Conservation (phyloP, 2,797 vertebrate species). For the Perodicticus potto region DNA sequence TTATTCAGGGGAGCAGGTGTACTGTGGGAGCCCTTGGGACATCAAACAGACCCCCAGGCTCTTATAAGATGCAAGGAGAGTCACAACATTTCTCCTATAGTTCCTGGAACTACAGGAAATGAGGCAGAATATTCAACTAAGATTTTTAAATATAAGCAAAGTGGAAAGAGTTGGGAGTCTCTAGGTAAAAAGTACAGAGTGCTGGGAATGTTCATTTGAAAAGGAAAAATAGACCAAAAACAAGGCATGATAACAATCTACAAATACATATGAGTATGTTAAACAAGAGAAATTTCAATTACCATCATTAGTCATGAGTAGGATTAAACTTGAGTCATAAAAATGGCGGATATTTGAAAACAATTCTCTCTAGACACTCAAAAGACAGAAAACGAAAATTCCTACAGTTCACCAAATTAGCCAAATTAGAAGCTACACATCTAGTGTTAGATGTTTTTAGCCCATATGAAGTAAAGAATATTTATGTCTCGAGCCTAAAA, state of each 20-base stretch:
- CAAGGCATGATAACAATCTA: slow-evolving; percentile 4
- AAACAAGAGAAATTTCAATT: slow-evolving; percentile 17
- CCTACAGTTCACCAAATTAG: neutral
- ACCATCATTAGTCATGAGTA: neutral
- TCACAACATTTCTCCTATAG: neutral
- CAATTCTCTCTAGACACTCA: neutral
- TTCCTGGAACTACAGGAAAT: rapidly evolving
- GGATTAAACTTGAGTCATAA: neutral
- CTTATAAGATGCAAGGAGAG: neutral
- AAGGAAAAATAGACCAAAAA: neutral
- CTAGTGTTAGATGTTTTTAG: neutral
- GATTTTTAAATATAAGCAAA: neutral
- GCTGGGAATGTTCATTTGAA: neutral
- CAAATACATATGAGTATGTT: slow-evolving; percentile 4
- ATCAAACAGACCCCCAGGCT: neutral
- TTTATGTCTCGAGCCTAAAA: neutral
- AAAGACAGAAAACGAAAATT: slow-evolving; percentile 16
- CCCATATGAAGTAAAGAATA: neutral
- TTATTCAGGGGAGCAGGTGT: neutral
- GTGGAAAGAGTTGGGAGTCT: neutral
- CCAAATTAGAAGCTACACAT: neutral
- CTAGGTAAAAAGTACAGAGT: slow-evolving; percentile 20
- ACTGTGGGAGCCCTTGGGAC: neutral
- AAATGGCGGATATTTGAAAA: slow-evolving; percentile 40
- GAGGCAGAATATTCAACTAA: neutral